A percentile compares a stretch with the other conserved stretches of the same genome.
Evolutionary conservation across 2,113 vertebrate species (phyloP).

Genomic region (Cavia porcellus): DNA sequence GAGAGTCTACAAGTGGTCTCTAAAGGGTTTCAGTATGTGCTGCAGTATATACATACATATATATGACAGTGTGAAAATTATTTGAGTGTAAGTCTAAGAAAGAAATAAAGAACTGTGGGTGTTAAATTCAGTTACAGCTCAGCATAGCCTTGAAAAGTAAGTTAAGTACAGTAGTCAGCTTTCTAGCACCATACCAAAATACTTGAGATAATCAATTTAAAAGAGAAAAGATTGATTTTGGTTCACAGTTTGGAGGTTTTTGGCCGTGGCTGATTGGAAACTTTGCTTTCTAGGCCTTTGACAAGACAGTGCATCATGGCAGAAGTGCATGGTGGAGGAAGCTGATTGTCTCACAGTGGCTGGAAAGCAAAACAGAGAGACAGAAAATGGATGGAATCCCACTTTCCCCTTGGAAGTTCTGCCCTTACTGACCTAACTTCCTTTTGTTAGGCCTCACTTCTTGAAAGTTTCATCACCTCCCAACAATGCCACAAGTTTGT

Average conservation of each 20-base stretch:
- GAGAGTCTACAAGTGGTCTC: neutral
- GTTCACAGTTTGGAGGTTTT: too few species aligned
- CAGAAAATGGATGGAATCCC: neutral
- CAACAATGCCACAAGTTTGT: too few species aligned
- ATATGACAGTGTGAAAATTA: neutral
- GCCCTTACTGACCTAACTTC: neutral
- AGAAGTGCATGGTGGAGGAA: neutral
- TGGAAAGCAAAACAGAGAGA: neutral
- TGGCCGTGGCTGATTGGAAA: too few species aligned
- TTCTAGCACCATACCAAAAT: neutral
- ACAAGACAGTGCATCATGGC: neutral
- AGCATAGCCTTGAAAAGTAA: neutral
- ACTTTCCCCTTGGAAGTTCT: neutral
- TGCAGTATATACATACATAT: neutral
- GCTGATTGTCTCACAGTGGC: too few species aligned
- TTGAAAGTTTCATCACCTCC: neutral
- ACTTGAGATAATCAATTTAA: neutral
- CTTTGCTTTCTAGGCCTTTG: neutral
- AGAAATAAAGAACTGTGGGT: neutral
- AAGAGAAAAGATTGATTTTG: neutral
- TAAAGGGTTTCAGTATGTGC: neutral
- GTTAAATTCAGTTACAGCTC: conserved; percentile 1
- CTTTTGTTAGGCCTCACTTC: neutral
- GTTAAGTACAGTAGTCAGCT: neutral
- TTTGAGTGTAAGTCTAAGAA: neutral